phyloP scores from a whole-genome alignment of 2,888 invertebrate species.

The Willowsia nigromaculata region DNA sequence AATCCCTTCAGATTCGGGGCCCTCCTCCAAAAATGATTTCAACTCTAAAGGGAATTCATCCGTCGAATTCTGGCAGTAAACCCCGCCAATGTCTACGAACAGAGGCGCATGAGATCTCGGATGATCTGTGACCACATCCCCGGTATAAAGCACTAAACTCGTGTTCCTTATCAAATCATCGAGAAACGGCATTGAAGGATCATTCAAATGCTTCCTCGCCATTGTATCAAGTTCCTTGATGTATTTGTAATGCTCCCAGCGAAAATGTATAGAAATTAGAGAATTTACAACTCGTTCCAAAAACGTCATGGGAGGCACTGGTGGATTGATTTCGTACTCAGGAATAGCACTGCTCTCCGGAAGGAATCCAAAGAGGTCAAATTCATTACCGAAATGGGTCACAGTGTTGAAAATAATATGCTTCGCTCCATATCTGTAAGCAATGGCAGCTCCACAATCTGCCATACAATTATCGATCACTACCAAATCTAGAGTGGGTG shows the following conservation, averaged over 20 bases:
- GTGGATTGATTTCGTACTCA: conserved; percentile 31
- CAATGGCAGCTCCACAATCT: conserved; percentile 70
- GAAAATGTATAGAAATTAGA: conserved; percentile 24
- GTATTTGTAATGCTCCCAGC: conserved; percentile 2
- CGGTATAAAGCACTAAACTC: conserved; percentile 32
- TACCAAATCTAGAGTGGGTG: conserved; percentile 57
- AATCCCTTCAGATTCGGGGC: background rate
- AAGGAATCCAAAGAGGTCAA: conserved; percentile 59
- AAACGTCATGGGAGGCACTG: conserved; percentile 42
- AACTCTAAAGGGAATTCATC: background rate
- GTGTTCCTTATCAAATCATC: conserved; percentile 19
- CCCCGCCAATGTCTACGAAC: conserved; percentile 38
- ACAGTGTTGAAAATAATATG: conserved; percentile 62
- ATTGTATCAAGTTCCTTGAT: background rate
- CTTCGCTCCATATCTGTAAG: conserved; percentile 63
- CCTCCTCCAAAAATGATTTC: no score
- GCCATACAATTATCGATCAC: conserved; percentile 70
- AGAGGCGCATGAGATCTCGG: conserved; percentile 39
- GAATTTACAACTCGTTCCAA: conserved; percentile 44
- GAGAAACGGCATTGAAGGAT: conserved; percentile 35
- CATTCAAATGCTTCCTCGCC: background rate
- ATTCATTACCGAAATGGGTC: conserved; percentile 26
- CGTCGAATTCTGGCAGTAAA: background rate
- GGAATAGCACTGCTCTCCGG: conserved; percentile 66
- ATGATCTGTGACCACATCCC: conserved; percentile 44